Percentiles rank a stretch among this genome's conserved stretches.
phyloP scores from a whole-genome alignment of 53 echinoderm and acorn worm species.

The Echinometra lucunter region DNA sequence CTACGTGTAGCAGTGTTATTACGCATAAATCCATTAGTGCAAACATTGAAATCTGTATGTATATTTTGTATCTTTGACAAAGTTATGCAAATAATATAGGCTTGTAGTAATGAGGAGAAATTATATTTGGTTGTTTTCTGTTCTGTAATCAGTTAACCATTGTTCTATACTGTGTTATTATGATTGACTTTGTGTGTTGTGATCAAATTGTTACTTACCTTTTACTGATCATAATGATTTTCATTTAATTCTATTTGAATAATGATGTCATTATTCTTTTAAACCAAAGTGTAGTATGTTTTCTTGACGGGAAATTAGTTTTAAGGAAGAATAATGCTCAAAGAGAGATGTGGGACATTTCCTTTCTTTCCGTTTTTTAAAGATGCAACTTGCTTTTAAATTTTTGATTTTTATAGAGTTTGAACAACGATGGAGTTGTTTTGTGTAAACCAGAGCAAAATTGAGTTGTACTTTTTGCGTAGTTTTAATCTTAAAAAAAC shows the following conservation, averaged over 20 bases:
- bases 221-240: background rate
- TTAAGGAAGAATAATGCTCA: background rate
- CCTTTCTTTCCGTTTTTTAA: background rate
- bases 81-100: background rate
- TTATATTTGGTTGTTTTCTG: background rate
- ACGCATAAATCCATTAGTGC: background rate
- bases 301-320: background rate
- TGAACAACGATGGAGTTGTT: background rate
- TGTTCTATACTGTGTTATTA: background rate
- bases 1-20: background rate
- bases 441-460: background rate
- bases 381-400: conserved; percentile 6
- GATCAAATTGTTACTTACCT: background rate
- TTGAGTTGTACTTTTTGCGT: background rate
- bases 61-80: background rate
- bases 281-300: background rate
- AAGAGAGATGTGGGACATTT: background rate
- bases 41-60: background rate
- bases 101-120: background rate
- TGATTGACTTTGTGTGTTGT: background rate
- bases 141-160: background rate
- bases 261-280: background rate
- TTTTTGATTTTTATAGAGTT: background rate
- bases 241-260: background rate
- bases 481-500: background rate